A percentile compares a stretch with the other conserved stretches of the same genome.
Conservation (phyloP, 2,113 vertebrate genomes). For the Nothoprocta perdicaria region DNA sequence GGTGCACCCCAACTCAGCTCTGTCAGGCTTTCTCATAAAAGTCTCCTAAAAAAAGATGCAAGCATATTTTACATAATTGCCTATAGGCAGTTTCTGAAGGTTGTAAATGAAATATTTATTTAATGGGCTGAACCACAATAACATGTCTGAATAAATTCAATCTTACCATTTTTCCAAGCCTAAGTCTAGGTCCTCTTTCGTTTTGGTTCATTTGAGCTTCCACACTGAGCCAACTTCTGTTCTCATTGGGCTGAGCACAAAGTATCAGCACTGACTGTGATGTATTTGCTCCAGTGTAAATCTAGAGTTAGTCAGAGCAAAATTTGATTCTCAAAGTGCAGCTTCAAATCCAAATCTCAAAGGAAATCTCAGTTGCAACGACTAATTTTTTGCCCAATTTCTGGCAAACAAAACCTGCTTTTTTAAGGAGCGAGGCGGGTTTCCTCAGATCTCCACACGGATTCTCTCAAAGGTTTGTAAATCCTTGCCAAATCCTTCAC, state of each 20-base stretch:
- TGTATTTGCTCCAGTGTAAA: slow-evolving; percentile 38
- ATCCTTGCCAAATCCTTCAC: slow-evolving; percentile 65
- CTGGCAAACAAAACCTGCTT: slow-evolving; percentile 48
- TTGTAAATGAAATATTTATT: neutral
- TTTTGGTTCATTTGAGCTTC: neutral
- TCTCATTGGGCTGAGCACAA: neutral
- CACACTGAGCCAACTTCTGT: neutral
- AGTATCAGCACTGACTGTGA: neutral
- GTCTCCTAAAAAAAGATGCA: neutral
- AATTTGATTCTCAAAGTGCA: slow-evolving; percentile 37
- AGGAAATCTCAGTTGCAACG: slow-evolving; percentile 41
- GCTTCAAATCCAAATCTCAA: slow-evolving; percentile 55
- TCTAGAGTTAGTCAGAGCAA: slow-evolving; percentile 33
- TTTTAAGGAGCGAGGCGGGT: slow-evolving; percentile 44
- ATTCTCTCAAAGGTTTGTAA: slow-evolving; percentile 70
- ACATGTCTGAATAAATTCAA: neutral
- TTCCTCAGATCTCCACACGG: slow-evolving; percentile 65
- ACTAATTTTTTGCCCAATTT: slow-evolving; percentile 58
- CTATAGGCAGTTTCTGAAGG: neutral
- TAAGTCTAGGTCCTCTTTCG: neutral
- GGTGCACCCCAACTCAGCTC: rapidly evolving
- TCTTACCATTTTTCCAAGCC: neutral
- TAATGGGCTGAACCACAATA: neutral
- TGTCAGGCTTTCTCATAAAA: neutral
- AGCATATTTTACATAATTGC: neutral